A percentile compares a stretch with the other conserved stretches of the same genome.
Conservation (phyloP, 2,888 invertebrate species). For the Esperia sulphurella region DNA sequence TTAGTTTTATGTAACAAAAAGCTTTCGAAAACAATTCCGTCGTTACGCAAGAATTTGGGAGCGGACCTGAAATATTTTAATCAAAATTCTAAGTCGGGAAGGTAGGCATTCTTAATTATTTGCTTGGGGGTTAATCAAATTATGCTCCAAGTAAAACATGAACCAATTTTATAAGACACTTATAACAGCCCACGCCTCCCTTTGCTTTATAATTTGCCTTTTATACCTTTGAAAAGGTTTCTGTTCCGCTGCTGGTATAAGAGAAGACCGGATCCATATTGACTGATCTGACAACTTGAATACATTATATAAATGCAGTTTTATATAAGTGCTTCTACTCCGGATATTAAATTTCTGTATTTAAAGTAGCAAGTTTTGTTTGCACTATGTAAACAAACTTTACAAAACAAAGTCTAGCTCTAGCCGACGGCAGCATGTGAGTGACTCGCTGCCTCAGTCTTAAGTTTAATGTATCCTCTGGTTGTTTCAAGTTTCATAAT, state of each 20-base stretch:
- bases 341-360: slow-evolving; percentile 24
- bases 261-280: too few relatives aligned
- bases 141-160: slow-evolving; percentile 18
- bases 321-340: slow-evolving; percentile 9
- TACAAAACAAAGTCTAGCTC: not conserved
- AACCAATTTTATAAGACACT: not conserved
- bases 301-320: too few relatives aligned
- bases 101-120: slow-evolving; percentile 31
- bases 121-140: slow-evolving; percentile 33
- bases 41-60: slow-evolving; percentile 29
- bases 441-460: not conserved
- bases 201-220: not conserved
- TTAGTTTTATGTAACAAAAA: slow-evolving; percentile 3
- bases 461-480: too few relatives aligned
- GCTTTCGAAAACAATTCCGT: slow-evolving; percentile 30
- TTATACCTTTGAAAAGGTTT: not conserved
- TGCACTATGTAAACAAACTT: not conserved
- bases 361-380: slow-evolving; percentile 18
- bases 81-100: slow-evolving; percentile 31
- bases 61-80: slow-evolving; percentile 36
- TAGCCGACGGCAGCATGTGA: not conserved
- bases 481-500: too few relatives aligned
- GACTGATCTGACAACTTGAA: too few relatives aligned
- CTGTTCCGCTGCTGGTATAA: too few relatives aligned
- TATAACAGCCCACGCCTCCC: not conserved